Conservation (phyloP, 1,140 invertebrate species). For the Hyles euphorbiae region DNA sequence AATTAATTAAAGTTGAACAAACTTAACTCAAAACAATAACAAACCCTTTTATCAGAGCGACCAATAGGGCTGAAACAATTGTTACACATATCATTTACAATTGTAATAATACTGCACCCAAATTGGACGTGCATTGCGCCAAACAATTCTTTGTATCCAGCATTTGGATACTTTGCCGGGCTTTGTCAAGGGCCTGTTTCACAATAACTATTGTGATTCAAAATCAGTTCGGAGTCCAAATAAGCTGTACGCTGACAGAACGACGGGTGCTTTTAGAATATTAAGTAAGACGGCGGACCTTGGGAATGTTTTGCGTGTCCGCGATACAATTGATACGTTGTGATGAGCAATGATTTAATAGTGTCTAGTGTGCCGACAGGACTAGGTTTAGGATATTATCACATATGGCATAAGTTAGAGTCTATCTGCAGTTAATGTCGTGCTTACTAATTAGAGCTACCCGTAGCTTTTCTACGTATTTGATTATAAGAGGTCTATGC, state of each 20-base stretch:
- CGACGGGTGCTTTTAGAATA: slow-evolving; percentile 37
- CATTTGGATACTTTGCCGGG: slow-evolving; percentile 8
- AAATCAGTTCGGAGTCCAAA: slow-evolving; percentile 55
- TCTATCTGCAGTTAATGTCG: too few relatives aligned
- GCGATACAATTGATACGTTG: slow-evolving; percentile 38
- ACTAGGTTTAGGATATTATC: neutral
- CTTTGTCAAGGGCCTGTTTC: slow-evolving; percentile 47
- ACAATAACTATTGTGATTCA: slow-evolving; percentile 62
- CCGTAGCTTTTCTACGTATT: too few relatives aligned
- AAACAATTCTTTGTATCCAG: slow-evolving; percentile 2
- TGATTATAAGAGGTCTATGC: too few relatives aligned
- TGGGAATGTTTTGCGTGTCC: slow-evolving; percentile 40
- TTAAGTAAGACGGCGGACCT: slow-evolving; percentile 42
- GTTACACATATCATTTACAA: neutral
- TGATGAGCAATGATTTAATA: too few relatives aligned
- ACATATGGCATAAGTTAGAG: too few relatives aligned
- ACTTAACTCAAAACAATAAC: too few relatives aligned
- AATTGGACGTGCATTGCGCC: slow-evolving; percentile 8
- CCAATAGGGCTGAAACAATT: slow-evolving; percentile 1
- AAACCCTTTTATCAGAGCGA: too few relatives aligned
- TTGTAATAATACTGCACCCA: slow-evolving; percentile 1
- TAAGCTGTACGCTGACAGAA: slow-evolving; percentile 43
- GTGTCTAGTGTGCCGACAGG: neutral
- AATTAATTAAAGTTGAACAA: too few relatives aligned
- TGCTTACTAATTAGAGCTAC: too few relatives aligned